phyloP scores from a whole-genome alignment of 2,113 vertebrate species.

The Aegypius monachus region DNA sequence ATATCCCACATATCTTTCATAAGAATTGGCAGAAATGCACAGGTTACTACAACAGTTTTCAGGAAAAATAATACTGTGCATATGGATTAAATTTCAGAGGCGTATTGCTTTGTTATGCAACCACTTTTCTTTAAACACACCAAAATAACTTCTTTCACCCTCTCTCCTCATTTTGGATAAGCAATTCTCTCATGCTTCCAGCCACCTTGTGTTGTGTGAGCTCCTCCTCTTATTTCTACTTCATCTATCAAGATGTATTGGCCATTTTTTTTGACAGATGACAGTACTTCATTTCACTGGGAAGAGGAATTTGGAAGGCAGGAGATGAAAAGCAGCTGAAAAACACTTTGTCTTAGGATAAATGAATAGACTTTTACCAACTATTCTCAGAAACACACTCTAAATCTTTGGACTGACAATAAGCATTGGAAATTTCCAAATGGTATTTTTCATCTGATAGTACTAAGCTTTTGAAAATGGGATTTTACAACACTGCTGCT shows the following conservation, averaged over 20 bases:
- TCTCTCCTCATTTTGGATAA: not conserved
- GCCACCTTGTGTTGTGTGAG: not conserved
- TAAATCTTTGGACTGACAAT: not conserved
- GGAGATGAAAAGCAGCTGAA: not conserved
- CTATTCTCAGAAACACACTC: not conserved
- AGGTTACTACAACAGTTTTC: not conserved
- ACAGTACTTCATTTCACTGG: not conserved
- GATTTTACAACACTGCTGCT: not conserved
- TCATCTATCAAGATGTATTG: not conserved
- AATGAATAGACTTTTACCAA: conserved; percentile 4
- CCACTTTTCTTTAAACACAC: not conserved
- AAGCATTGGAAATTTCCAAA: not conserved
- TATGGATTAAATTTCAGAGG: not conserved
- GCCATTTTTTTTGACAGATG: not conserved
- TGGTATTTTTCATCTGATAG: not conserved
- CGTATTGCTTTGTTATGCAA: not conserved
- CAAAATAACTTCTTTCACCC: not conserved
- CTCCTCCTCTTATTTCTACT: not conserved
- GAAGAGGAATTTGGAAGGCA: not conserved
- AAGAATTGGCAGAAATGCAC: not conserved
- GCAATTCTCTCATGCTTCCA: not conserved
- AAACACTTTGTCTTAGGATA: not conserved
- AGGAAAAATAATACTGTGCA: not conserved
- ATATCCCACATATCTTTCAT: not conserved
- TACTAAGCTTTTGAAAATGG: conserved; percentile 39